Conservation (phyloP, 1,140 invertebrate species). For the Leptestheria dahalacensis region DNA sequence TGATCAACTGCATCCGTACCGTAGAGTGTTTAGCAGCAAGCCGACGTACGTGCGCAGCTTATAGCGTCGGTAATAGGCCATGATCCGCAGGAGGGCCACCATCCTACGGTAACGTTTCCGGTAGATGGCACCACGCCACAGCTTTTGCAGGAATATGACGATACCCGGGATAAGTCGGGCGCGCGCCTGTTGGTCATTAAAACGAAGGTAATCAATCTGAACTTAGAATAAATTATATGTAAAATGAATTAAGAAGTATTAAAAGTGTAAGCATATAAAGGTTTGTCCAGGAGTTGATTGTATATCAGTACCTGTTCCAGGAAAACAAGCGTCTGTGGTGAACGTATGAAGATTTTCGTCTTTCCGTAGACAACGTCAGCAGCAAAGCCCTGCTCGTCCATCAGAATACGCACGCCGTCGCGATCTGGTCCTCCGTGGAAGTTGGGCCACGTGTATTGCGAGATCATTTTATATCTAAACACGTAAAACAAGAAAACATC, state of each 20-base stretch:
- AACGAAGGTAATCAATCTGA: neutral
- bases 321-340: slow-evolving; percentile 72
- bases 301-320: slow-evolving; percentile 49
- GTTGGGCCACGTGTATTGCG: slow-evolving; percentile 86
- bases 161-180: slow-evolving; percentile 73
- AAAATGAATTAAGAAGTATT: neutral
- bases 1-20: slow-evolving; percentile 23
- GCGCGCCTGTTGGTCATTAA: slow-evolving; percentile 37
- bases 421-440: slow-evolving; percentile 55
- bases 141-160: slow-evolving; percentile 82
- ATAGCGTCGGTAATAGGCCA: slow-evolving; percentile 66
- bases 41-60: slow-evolving; percentile 65
- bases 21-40: slow-evolving; percentile 46
- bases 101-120: slow-evolving; percentile 64
- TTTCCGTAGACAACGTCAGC: slow-evolving; percentile 84
- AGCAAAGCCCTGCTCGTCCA: slow-evolving; percentile 58
- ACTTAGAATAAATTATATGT: neutral
- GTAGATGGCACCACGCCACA: slow-evolving; percentile 71
- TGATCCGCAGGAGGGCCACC: slow-evolving; percentile 66
- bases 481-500: slow-evolving; percentile 20
- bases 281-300: no score
- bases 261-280: neutral
- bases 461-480: slow-evolving; percentile 88
- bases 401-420: slow-evolving; percentile 67
- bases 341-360: slow-evolving; percentile 87